phyloP scores from a whole-genome alignment of 2,113 vertebrate genomes.

The Otocyon megalotis region DNA sequence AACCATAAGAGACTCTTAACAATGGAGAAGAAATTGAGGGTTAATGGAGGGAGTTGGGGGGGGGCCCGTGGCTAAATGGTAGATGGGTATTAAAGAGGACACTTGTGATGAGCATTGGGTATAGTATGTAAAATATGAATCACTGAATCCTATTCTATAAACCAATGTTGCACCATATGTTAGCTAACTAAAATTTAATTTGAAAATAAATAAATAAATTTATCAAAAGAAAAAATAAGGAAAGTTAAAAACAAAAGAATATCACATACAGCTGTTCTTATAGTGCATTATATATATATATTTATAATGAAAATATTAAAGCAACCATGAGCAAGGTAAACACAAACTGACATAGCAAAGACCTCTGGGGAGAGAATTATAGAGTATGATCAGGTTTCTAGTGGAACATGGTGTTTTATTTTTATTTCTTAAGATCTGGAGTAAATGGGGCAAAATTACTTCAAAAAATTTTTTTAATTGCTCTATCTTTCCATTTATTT shows the following conservation, averaged over 20 bases:
- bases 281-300: no score
- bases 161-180: background rate
- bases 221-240: background rate
- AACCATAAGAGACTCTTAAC: background rate
- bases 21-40: background rate
- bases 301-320: background rate
- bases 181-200: background rate
- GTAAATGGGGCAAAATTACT: background rate
- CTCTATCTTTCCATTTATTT: background rate
- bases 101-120: background rate
- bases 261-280: background rate
- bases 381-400: background rate
- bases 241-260: background rate
- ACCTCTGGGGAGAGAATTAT: background rate
- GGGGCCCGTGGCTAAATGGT: background rate
- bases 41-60: background rate
- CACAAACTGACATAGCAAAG: background rate
- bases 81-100: background rate
- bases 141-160: background rate
- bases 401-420: background rate
- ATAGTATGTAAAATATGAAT: background rate
- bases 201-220: background rate
- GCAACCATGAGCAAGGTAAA: background rate
- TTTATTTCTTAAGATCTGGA: constrained; percentile 12
- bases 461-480: background rate